Evolutionary conservation across 2,888 invertebrate genomes (phyloP), one percentile per base, ranked within the genome.

Genomic region (Matsumyia berberina): DNA sequence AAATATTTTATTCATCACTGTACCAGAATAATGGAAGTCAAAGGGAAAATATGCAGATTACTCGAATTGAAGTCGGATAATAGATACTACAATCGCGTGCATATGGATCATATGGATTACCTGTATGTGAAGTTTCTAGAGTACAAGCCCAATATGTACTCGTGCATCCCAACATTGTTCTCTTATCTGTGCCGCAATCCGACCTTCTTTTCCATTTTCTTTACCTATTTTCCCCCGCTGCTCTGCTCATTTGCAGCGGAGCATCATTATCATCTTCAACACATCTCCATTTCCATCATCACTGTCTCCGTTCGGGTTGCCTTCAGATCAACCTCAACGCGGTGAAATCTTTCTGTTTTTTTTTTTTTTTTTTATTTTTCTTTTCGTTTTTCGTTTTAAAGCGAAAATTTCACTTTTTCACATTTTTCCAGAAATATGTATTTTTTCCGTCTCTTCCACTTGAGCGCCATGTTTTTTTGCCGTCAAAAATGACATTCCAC

Each of bases 351-450:
- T 57, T 53, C 42, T 51, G 51, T 62, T 11, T 60, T 24, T 19
- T 19, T 57, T 49, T 51, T 66, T 24, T 6, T 39, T 49, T n/a
- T 17, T 73, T 29, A 12, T 42, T 73, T 37, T 73, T 53, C 35
- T 6, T 66, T n/a, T n/a, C n/a, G n/a, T n/a, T n/a, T n/a, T n/a
- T n/a, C n/a, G n/a, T n/a, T n/a, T 79, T 64, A 17, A 49, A 73
- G 57, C 33, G 24, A 62, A 77, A 67, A 70, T 80, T 73, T 80
- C 73, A 80, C 80, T 80, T 80, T 69, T 66, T 67, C 29, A 29
- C 51, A 66, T 79, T 60, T 70, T 80, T 80, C 79, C 58, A 51
- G 66, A 66, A 73, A 58, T 46, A 15, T 58, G 15, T 24, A 17
- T 19, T 67, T 58, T 49, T 33, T 60, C 12, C n/a, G 44, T 37